These are phyloP conservation scores for Callimorpha dominula DNA, from an alignment of 2,888 invertebrate genomes.

Conservation along the genomic window DNA sequence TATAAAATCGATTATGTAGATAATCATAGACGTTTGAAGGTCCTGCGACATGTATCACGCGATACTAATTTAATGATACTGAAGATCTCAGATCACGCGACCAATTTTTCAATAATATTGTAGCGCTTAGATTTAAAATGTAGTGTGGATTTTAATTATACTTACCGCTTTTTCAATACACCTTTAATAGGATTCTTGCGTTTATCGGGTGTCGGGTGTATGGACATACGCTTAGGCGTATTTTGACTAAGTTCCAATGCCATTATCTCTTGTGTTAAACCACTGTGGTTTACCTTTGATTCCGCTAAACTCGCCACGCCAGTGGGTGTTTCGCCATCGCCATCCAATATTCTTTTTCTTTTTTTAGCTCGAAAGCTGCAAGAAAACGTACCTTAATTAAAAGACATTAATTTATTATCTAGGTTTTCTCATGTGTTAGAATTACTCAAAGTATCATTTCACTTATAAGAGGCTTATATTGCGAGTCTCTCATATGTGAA, in stretches of 20 bases:
- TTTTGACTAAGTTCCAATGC: slow-evolving; percentile 89
- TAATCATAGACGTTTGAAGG: too few species aligned
- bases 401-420: background rate
- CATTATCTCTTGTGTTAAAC: slow-evolving; percentile 90
- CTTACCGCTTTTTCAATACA: slow-evolving; percentile 87
- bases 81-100: too few species aligned
- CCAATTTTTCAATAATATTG: too few species aligned
- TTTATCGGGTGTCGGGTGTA: slow-evolving; percentile 82
- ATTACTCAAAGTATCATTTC: background rate
- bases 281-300: slow-evolving; percentile 85
- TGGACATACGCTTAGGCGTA: slow-evolving; percentile 89
- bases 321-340: slow-evolving; percentile 79
- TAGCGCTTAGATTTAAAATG: too few species aligned
- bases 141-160: background rate
- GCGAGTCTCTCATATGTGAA: background rate
- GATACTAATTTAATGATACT: too few species aligned
- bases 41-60: too few species aligned
- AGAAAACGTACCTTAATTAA: background rate
- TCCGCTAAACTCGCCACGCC: slow-evolving; percentile 76
- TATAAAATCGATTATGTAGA: too few species aligned
- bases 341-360: slow-evolving; percentile 86
- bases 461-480: too few species aligned
- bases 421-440: background rate
- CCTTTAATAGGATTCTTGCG: slow-evolving; percentile 85
- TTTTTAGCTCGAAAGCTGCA: slow-evolving; percentile 85